Base-by-base conservation (phyloP, 2,888 invertebrate species). In the Hipparchia semele region DNA sequence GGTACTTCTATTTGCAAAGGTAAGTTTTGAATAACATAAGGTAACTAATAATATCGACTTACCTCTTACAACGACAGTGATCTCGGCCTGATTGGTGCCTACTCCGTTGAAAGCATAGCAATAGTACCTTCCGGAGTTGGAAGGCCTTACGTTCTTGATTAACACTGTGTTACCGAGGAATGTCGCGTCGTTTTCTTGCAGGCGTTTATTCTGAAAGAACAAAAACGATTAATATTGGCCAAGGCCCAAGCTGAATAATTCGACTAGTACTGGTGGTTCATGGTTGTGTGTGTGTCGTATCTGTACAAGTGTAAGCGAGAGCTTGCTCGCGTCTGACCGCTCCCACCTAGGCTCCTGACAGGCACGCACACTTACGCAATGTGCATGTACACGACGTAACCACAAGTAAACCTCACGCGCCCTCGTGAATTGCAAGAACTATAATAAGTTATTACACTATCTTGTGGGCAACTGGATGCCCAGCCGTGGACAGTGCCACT, bases 41-140 rank as follows among this genome's bases (percentile, higher is more conserved):
- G 2, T 45, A n/a, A 81, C 88, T 83, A 39, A 39, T 39, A 39
- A 5, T 23, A 23, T 23, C 23, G 1, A 49, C 49, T 49, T 79
- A 92, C 93, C 85, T 60, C 80, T 76, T 2, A 93, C 86, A 10
- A 69, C 75, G 0, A 91, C 80, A 0, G 64, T 71, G 1, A 84
- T 74, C 7, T 84, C 84, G 0, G 85, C 81, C 66, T 86, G 85
- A 6, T 83, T 80, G 12, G 75, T 76, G 0, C 87, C 89, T 0
- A 81, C 53, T 0, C 68, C 76, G 79, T 89, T 92, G 78, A 91
- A 76, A 0, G 86, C 92, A 61, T 91, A 92, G 79, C 93, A 93
- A 75, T 86, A 87, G 79, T 93, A 93, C 6, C 76, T 81, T 0
- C 93, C 93, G 1, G 90, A 80, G 23, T 89, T 84, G 1, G 87